phyloP scores from a whole-genome alignment of 2,888 invertebrate species.

The Bedellia somnulentella region DNA sequence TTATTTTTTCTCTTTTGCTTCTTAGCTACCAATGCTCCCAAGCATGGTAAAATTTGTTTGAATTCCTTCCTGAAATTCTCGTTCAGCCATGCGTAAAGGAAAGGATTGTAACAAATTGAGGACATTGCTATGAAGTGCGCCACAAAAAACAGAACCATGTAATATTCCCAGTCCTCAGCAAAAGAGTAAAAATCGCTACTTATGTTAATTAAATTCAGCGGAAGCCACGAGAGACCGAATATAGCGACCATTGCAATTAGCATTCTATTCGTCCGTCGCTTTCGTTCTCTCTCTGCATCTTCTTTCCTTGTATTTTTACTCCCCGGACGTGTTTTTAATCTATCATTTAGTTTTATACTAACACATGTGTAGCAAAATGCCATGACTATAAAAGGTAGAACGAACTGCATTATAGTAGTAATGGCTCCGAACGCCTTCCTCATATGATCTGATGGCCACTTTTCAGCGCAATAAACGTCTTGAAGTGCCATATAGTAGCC shows the following conservation, averaged over 20 bases:
- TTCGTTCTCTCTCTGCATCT: conserved; percentile 77
- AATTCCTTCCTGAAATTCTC: conserved; percentile 92
- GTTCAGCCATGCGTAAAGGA: conserved; percentile 94
- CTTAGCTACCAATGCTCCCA: conserved; percentile 47
- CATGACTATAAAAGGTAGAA: conserved; percentile 83
- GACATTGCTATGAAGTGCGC: conserved; percentile 91
- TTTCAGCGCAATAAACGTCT: conserved; percentile 66
- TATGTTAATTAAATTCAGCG: conserved; percentile 80
- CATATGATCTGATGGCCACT: conserved; percentile 77
- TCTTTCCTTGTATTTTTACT: conserved; percentile 73
- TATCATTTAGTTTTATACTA: conserved; percentile 72
- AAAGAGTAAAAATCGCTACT: conserved; percentile 68
- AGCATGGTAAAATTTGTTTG: conserved; percentile 72
- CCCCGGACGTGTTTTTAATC: conserved; percentile 75
- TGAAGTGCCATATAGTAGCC: conserved; percentile 75
- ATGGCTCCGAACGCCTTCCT: conserved; percentile 74
- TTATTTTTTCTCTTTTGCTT: conserved; percentile 37
- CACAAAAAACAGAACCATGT: conserved; percentile 75
- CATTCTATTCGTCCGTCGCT: conserved; percentile 84
- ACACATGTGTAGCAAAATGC: conserved; percentile 85
- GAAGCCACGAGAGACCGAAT: conserved; percentile 85
- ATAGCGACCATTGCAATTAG: conserved; percentile 88
- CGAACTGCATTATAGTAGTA: conserved; percentile 83
- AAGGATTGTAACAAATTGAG: conserved; percentile 92
- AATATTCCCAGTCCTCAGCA: conserved; percentile 69